Evolutionary conservation across 1,140 invertebrate species (phyloP), one percentile per base, ranked within the genome.

Genomic region (Heterodera schachtii): DNA sequence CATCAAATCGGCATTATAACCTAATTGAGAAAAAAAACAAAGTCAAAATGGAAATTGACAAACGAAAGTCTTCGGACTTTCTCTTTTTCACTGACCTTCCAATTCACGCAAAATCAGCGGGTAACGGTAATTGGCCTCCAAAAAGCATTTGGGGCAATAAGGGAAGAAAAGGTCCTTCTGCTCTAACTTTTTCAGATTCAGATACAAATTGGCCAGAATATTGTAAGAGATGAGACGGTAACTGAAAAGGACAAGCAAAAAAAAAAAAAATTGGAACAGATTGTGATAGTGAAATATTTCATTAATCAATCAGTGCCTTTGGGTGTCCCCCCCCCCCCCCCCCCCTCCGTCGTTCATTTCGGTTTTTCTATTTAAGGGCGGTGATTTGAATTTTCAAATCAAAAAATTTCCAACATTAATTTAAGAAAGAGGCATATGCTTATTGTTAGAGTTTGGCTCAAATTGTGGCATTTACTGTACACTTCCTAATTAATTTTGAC

Each of bases 1-100:
- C 11, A 82, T 70, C 21, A 82, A 21, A 73, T 82, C 81, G 19
- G 81, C 81, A 57, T 83, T 83, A 16, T 82, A 82, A 13, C 79
- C 81, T 83, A 31, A 31, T 31, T 52, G 41, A 82, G 8, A 13
- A 5, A 8, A 2, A 16, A 77, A 77, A 77, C 21, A 77, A 2
- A 13, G 31, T 31, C 31, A 49, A 78, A 78, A n/a, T 2, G 31
- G 5, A 79, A 19, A 41, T 73, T 69, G 31, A 1, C 9, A 3
- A 80, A 1, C n/a, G n/a, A 80, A 57, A 80, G 71, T 46, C 44
- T 31, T 31, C 31, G 31, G 31, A 31, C 31, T 31, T 31, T 31
- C 31, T 31, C 1, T 31, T 1, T 1, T 31, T 31, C 31, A 69
- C 16, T 81, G 44, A 81, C 80, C 80, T 11, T 67, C n/a, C 41